Base-by-base conservation (phyloP, 2,888 invertebrate species). In the Andrena hattorfiana region DNA sequence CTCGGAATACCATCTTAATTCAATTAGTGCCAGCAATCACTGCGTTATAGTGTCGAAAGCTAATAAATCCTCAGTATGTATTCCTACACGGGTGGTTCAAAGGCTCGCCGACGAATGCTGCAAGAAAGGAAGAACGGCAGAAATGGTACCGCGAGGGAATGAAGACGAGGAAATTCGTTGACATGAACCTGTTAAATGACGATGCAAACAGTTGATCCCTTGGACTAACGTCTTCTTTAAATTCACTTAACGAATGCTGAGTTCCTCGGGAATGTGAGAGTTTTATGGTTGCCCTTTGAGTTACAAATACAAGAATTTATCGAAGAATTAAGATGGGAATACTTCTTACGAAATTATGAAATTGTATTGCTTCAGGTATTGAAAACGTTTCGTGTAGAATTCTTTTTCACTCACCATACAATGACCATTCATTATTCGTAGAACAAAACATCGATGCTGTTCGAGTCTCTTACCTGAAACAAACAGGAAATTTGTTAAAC, bases 61-160 rank as follows among this genome's bases (percentile, higher is more conserved):
- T 86, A 86, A 86, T 86, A 86, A 86, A 86, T 86, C 84, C 69
- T 62, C 74, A 23, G 66, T 20, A 81, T 71, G 66, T 20, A 81
- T 71, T 72, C 51, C 71, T 69, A 66, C 48, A 59, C 59, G 35
- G 54, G 20, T 6, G 30, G 68, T 30, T 84, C 79, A 86, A 86
- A 86, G 84, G 59, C 51, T 28, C 23, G 78, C 84, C 86, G 81
- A 63, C 86, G 49, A 56, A 75, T 51, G 23, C 72, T 23, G 1
- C 2, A 5, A 51, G 23, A 26, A 68, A 56, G 28, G 6, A 59
- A 76, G 63, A 35, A 68, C 62, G 62, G 70, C 42, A 60, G 54
- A 51, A 2, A 8, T 54, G 16, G 62, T 28, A 26, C 54, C 64
- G 32, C 16, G 51, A 54, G 62, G 60, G 72, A 71, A 86, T 10